Conservation (phyloP, 2,113 vertebrate species). For the Lates calcarifer region DNA sequence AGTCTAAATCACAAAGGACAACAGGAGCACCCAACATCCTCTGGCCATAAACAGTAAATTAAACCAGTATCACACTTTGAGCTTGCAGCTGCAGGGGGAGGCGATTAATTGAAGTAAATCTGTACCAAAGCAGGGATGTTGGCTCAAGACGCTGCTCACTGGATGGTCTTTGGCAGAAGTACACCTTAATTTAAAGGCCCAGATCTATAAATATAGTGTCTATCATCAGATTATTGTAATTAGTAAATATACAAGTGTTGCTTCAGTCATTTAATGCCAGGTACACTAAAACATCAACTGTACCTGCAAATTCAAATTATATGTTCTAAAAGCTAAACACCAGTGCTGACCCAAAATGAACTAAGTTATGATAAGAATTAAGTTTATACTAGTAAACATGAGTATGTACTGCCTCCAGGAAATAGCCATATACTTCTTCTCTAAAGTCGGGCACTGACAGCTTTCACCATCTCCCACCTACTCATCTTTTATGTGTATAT, state of each 20-base stretch:
- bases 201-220: not conserved
- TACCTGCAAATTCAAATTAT: too few species aligned
- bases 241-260: too few species aligned
- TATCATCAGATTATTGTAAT: not conserved
- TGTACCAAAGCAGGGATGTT: not conserved
- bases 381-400: too few species aligned
- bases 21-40: conserved; percentile 24
- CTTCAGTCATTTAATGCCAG: too few species aligned
- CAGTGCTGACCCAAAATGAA: too few species aligned
- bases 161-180: not conserved
- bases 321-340: too few species aligned
- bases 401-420: too few species aligned
- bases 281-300: too few species aligned
- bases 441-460: too few species aligned
- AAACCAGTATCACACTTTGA: not conserved
- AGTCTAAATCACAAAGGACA: not conserved
- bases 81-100: not conserved
- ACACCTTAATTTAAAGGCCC: not conserved
- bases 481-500: not conserved
- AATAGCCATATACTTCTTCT: too few species aligned
- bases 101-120: conserved; percentile 1
- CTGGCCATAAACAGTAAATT: conserved; percentile 22
- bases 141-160: not conserved
- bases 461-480: too few species aligned
- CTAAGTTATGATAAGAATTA: too few species aligned